Conservation (phyloP, 2,113 vertebrate genomes). For the Python bivittatus region DNA sequence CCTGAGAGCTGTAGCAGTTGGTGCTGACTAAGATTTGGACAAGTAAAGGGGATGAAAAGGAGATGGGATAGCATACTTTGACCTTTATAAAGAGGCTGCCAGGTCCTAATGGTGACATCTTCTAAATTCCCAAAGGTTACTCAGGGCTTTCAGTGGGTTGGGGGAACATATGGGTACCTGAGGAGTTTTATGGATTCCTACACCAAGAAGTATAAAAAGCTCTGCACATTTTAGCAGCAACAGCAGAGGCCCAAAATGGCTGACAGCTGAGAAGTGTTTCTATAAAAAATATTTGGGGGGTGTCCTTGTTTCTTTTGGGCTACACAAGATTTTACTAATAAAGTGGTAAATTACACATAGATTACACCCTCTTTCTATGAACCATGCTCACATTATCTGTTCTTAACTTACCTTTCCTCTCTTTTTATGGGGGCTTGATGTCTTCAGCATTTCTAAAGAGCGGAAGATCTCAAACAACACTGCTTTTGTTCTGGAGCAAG, state of each 20-base stretch:
- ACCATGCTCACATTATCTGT: not conserved
- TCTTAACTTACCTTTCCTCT: slow-evolving; percentile 5
- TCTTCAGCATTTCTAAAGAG: slow-evolving; percentile 63
- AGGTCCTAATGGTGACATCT: not conserved
- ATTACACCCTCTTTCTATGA: not conserved
- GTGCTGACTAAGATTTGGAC: not conserved
- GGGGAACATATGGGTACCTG: not conserved
- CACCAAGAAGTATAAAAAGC: not conserved
- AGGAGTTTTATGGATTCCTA: not conserved
- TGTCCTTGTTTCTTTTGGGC: not conserved
- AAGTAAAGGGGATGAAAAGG: not conserved
- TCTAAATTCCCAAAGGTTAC: not conserved
- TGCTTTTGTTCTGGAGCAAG: slow-evolving; percentile 83
- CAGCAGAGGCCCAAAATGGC: not conserved
- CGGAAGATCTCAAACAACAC: slow-evolving; percentile 69
- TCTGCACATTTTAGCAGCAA: not conserved
- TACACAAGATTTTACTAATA: not conserved
- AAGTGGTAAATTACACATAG: not conserved
- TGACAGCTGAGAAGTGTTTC: not conserved
- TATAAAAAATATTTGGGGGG: not conserved
- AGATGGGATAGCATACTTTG: not conserved
- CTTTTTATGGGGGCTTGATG: slow-evolving; percentile 36
- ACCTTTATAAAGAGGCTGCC: not conserved
- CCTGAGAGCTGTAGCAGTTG: not conserved
- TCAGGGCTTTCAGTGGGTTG: not conserved